phyloP scores from a whole-genome alignment of 2,888 invertebrate genomes.

The Lasioglossum zephyrum region DNA sequence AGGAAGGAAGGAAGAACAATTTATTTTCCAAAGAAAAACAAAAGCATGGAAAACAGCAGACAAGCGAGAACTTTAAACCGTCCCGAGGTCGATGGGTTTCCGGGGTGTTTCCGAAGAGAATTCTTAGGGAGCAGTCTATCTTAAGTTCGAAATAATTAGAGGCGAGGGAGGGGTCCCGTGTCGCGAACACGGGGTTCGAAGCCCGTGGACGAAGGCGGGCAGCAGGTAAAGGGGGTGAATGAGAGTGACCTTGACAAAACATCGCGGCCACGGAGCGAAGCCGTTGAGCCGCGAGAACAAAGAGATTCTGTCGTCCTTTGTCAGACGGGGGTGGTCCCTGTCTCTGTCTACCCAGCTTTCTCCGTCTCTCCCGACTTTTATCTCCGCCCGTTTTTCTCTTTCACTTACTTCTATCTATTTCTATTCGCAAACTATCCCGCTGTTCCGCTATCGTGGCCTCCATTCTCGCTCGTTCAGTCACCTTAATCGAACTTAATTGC shows the following conservation, averaged over 20 bases:
- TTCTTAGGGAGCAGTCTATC: constrained; percentile 2
- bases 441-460: constrained; percentile 51
- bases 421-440: constrained; percentile 64
- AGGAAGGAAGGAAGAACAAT: neutral
- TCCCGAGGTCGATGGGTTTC: neutral
- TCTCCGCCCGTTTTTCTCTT: constrained; percentile 67
- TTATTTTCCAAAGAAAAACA: neutral
- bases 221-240: constrained; percentile 79
- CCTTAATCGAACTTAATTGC: neutral
- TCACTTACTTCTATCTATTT: constrained; percentile 72
- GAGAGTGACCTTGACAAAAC: constrained; percentile 84
- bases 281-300: constrained; percentile 83
- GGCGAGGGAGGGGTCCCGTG: neutral
- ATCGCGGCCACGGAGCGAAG: constrained; percentile 81
- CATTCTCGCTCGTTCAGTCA: constrained; percentile 1
- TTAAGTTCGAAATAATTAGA: neutral
- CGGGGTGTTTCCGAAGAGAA: neutral
- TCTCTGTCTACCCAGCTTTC: constrained; percentile 67
- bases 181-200: constrained; percentile 18
- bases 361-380: constrained; percentile 64
- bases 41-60: neutral
- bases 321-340: constrained; percentile 76
- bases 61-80: neutral
- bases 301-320: constrained; percentile 83
- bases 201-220: constrained; percentile 63